These are phyloP conservation scores for Papilio demoleus DNA, from an alignment of 2,888 invertebrate genomes.

Conservation along the genomic window DNA sequence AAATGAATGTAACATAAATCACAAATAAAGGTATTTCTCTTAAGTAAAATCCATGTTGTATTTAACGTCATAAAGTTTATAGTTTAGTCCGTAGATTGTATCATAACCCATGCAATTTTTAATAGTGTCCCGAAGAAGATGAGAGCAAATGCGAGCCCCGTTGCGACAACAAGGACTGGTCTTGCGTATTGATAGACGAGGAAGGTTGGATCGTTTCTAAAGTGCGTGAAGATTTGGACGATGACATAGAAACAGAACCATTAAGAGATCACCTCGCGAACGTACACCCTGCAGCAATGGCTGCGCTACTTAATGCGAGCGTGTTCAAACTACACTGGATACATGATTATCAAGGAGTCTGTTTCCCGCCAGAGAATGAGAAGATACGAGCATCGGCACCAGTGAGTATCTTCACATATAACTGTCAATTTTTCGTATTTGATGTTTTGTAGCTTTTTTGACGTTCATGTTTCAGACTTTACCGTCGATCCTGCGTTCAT, in stretches of 20 bases:
- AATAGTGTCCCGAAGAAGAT: slow-evolving; percentile 63
- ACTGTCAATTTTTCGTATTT: background rate
- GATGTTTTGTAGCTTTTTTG: too few species aligned
- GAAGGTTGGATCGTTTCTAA: slow-evolving; percentile 72
- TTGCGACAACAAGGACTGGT: slow-evolving; percentile 70
- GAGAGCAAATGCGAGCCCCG: slow-evolving; percentile 58
- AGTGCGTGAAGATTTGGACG: slow-evolving; percentile 51
- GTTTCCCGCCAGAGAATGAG: slow-evolving; percentile 61
- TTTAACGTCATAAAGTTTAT: too few species aligned
- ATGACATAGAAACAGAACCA: slow-evolving; percentile 53
- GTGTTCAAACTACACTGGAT: slow-evolving; percentile 72
- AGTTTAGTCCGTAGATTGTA: background rate
- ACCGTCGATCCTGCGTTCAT: slow-evolving; percentile 60
- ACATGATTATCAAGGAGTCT: slow-evolving; percentile 76
- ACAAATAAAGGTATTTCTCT: too few species aligned
- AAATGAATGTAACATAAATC: too few species aligned
- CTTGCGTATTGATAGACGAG: slow-evolving; percentile 73
- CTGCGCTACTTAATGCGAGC: slow-evolving; percentile 60
- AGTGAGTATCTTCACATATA: slow-evolving; percentile 50
- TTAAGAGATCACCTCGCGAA: slow-evolving; percentile 65
- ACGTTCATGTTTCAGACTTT: slow-evolving; percentile 57
- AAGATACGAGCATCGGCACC: slow-evolving; percentile 51
- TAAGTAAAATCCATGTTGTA: too few species aligned
- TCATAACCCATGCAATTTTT: background rate
- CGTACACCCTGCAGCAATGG: slow-evolving; percentile 67